Evolutionary conservation across 2,888 invertebrate genomes (phyloP).

Genomic region (Pollenia amentaria): DNA sequence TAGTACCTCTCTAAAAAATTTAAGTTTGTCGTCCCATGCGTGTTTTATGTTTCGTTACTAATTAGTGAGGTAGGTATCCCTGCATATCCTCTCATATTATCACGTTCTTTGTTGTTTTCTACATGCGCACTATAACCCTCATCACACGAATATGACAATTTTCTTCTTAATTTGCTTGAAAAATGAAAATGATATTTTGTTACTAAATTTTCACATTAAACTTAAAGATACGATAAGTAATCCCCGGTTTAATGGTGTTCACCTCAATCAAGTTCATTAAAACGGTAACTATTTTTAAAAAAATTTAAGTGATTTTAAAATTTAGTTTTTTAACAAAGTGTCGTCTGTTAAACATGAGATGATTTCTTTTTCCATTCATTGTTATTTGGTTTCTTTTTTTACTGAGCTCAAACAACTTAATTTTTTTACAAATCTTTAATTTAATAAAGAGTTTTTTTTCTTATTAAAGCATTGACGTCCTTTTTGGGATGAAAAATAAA

Average conservation of each 20-base stretch:
- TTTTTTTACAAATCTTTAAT: too few relatives aligned
- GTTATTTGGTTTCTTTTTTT: too few relatives aligned
- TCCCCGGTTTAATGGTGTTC: neutral
- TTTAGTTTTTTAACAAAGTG: neutral
- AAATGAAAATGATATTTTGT: neutral
- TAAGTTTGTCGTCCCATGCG: neutral
- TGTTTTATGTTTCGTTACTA: neutral
- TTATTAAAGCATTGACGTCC: too few relatives aligned
- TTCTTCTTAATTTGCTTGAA: slow-evolving; percentile 38
- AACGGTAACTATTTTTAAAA: too few relatives aligned
- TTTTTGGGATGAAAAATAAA: too few relatives aligned
- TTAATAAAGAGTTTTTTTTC: too few relatives aligned
- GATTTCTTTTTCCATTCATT: too few relatives aligned
- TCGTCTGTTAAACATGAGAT: neutral
- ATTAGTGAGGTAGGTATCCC: slow-evolving; percentile 24
- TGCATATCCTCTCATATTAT: neutral
- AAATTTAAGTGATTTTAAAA: too few relatives aligned
- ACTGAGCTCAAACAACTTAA: too few relatives aligned
- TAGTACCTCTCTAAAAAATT: neutral
- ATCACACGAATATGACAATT: slow-evolving; percentile 32
- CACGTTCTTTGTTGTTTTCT: neutral
- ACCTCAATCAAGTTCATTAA: neutral
- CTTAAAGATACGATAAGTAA: neutral
- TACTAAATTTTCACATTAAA: neutral
- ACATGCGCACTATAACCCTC: slow-evolving; percentile 59